Evolutionary conservation across 1,140 invertebrate genomes (phyloP).

Genomic region (Vollenhovia emeryi): DNA sequence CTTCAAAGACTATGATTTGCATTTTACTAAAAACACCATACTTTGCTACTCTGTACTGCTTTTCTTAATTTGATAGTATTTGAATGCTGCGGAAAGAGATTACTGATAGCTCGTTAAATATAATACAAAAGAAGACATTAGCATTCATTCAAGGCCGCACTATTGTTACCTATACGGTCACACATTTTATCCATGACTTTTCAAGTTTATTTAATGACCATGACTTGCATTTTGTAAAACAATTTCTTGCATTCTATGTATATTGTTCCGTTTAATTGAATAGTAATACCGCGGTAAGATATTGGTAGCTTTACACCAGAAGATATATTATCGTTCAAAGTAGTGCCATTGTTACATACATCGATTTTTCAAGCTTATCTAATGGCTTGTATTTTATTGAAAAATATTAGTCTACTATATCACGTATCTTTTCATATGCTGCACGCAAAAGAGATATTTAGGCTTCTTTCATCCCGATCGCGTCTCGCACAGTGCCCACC

Average conservation of each 20-base stretch:
- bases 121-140: background rate
- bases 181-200: background rate
- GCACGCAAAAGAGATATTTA: background rate
- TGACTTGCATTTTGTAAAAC: background rate
- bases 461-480: background rate
- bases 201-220: constrained; percentile 13
- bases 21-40: background rate
- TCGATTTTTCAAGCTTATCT: background rate
- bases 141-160: background rate
- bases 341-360: background rate
- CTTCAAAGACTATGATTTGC: background rate
- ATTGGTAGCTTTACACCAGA: background rate
- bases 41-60: background rate
- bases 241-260: background rate
- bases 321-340: background rate
- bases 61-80: background rate
- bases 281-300: background rate
- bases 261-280: background rate
- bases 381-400: background rate
- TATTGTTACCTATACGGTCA: background rate
- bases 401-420: background rate
- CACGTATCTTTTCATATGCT: background rate
- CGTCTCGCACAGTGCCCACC: background rate
- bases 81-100: background rate
- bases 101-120: background rate